Percentiles rank a stretch among this genome's conserved stretches.
phyloP scores from a whole-genome alignment of 2,888 invertebrate genomes.

The Epinotia ramella region DNA sequence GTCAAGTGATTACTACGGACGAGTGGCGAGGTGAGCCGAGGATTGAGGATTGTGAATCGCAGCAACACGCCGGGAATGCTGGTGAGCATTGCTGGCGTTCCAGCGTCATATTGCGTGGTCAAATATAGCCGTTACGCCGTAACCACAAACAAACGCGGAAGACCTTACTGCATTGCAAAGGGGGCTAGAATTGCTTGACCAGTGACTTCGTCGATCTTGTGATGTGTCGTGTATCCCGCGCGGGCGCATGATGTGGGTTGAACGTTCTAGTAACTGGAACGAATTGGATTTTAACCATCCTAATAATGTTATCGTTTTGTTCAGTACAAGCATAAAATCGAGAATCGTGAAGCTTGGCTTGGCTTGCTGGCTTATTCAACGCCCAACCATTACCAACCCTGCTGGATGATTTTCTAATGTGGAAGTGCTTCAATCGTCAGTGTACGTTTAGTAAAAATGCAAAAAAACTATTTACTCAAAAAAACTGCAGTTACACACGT shows the following conservation, averaged over 20 bases:
- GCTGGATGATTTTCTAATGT: not conserved
- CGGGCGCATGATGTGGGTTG: conserved; percentile 24
- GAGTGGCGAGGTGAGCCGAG: not conserved
- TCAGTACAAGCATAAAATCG: not conserved
- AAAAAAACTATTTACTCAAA: not conserved
- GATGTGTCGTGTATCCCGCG: conserved; percentile 20
- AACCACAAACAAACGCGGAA: conserved; percentile 9
- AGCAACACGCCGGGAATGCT: conserved; percentile 9
- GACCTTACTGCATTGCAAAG: conserved; percentile 8
- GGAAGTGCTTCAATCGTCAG: not conserved
- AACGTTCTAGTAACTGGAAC: conserved; percentile 33
- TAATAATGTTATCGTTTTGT: conserved; percentile 10
- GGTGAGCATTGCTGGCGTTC: conserved; percentile 10
- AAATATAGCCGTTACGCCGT: conserved; percentile 33
- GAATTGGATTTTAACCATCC: conserved; percentile 40
- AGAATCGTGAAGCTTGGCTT: not conserved
- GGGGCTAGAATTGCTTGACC: not conserved
- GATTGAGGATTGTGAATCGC: not conserved
- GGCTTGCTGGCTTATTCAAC: too few relatives aligned
- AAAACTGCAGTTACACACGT: not conserved
- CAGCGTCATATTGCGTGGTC: conserved; percentile 33
- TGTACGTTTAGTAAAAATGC: not conserved
- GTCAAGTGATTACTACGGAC: not conserved
- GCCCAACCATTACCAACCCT: too few relatives aligned
- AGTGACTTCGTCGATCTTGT: not conserved